Conservation (phyloP, 2,888 invertebrate species). For the Bugulina stolonifera region DNA sequence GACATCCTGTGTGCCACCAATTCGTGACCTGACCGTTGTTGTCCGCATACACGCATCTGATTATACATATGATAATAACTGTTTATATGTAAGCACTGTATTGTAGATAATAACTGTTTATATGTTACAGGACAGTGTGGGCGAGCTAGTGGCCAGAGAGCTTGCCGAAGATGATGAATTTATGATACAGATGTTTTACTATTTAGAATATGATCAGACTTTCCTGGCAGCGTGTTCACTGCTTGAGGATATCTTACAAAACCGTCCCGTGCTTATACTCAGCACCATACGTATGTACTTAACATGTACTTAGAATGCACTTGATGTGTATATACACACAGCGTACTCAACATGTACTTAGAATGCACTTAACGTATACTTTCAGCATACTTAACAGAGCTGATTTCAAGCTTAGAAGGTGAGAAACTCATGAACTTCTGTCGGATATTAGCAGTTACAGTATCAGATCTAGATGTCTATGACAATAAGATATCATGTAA, state of each 20-base stretch:
- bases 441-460: slow-evolving; percentile 53
- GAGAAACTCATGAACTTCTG: slow-evolving; percentile 53
- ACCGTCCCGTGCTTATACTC: slow-evolving; percentile 44
- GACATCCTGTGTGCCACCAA: too few relatives aligned
- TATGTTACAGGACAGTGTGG: slow-evolving; percentile 38
- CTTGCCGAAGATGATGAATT: slow-evolving; percentile 43
- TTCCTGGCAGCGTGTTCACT: slow-evolving; percentile 48
- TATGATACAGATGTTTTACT: slow-evolving; percentile 46
- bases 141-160: slow-evolving; percentile 38
- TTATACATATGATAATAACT: too few relatives aligned
- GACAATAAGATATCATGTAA: slow-evolving; percentile 53
- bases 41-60: too few relatives aligned
- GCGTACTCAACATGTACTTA: neutral
- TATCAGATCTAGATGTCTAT: slow-evolving; percentile 54
- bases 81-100: too few relatives aligned
- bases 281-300: slow-evolving; percentile 42
- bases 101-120: too few relatives aligned
- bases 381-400: slow-evolving; percentile 40
- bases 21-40: too few relatives aligned
- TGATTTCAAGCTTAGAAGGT: slow-evolving; percentile 46
- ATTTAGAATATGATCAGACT: slow-evolving; percentile 46
- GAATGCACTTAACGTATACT: neutral
- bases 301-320: neutral
- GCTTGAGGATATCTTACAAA: slow-evolving; percentile 50
- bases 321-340: neutral